A percentile compares a stretch with the other conserved stretches of the same genome.
Conservation (phyloP, 2,888 invertebrate genomes). For the Leucania comma region DNA sequence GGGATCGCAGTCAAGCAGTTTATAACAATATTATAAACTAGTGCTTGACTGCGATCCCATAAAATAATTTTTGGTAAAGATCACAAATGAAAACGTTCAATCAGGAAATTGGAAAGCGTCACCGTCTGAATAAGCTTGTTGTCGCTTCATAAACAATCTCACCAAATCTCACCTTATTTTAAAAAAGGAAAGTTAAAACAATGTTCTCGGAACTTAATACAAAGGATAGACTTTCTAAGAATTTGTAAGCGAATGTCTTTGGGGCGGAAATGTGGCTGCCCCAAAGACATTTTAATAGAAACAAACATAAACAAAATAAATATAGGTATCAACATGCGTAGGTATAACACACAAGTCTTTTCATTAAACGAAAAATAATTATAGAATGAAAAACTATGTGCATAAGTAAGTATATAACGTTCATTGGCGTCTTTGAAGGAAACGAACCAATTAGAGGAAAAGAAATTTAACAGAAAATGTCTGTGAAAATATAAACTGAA, state of each 20-base stretch:
- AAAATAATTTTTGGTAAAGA: conserved; percentile 5
- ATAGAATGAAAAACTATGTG: background rate
- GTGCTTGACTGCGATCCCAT: too few species aligned
- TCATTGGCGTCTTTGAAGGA: background rate
- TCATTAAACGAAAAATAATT: conserved; percentile 19
- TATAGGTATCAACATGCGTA: conserved; percentile 2
- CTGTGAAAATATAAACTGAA: background rate
- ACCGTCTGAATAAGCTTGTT: conserved; percentile 7
- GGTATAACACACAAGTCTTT: conserved; percentile 13
- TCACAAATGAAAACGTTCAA: conserved; percentile 23
- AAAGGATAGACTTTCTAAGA: conserved; percentile 55
- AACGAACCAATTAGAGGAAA: background rate
- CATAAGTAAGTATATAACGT: background rate
- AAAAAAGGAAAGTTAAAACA: conserved; percentile 21
- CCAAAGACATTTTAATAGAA: conserved; percentile 40
- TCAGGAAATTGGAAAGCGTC: conserved; percentile 34
- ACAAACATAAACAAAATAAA: conserved; percentile 33
- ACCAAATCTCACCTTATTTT: conserved; percentile 32
- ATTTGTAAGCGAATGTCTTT: conserved; percentile 63
- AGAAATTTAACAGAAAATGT: background rate
- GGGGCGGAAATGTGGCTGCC: conserved; percentile 62
- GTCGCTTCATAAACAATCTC: conserved; percentile 36
- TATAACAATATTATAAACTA: background rate
- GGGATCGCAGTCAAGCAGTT: too few species aligned
- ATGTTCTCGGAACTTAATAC: conserved; percentile 47